These are phyloP conservation scores for Meloe dianella DNA, from an alignment of 2,888 invertebrate genomes.

Conservation along the genomic window DNA sequence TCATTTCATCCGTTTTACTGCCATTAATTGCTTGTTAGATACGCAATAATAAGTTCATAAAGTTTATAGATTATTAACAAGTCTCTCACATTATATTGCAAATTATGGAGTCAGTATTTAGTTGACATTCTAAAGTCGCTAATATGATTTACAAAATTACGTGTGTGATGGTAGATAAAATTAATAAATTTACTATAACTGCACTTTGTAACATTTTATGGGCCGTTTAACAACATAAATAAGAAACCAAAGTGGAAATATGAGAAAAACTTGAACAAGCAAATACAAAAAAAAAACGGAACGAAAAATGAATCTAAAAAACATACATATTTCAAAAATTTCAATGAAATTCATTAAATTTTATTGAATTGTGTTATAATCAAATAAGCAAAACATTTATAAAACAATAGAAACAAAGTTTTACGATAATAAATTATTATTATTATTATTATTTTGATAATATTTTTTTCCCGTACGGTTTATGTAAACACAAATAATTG, in stretches of 20 bases:
- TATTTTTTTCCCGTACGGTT: not conserved
- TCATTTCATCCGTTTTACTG: no score
- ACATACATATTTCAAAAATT: not conserved
- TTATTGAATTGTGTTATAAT: not conserved
- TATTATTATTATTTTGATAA: not conserved
- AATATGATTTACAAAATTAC: conserved; percentile 47
- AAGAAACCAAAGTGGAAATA: conserved; percentile 32
- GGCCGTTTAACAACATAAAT: conserved; percentile 29
- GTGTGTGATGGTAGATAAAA: conserved; percentile 45
- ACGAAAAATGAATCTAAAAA: not conserved
- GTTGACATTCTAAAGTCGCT: conserved; percentile 47
- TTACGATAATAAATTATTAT: conserved; percentile 8
- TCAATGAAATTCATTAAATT: conserved; percentile 1
- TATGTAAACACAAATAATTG: conserved; percentile 13
- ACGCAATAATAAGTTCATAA: conserved; percentile 45
- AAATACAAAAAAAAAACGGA: no score
- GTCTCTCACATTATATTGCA: conserved; percentile 52
- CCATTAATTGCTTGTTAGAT: not conserved
- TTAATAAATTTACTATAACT: conserved; percentile 42
- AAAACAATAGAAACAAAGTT: conserved; percentile 10
- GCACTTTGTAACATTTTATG: conserved; percentile 37
- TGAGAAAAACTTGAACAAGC: no score
- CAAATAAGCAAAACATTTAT: conserved; percentile 2
- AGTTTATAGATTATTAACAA: conserved; percentile 51
- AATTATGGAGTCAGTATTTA: conserved; percentile 47